These are phyloP conservation scores for Stegodyphus dumicola DNA, from an alignment of 1,140 invertebrate genomes.

Conservation along the genomic window DNA sequence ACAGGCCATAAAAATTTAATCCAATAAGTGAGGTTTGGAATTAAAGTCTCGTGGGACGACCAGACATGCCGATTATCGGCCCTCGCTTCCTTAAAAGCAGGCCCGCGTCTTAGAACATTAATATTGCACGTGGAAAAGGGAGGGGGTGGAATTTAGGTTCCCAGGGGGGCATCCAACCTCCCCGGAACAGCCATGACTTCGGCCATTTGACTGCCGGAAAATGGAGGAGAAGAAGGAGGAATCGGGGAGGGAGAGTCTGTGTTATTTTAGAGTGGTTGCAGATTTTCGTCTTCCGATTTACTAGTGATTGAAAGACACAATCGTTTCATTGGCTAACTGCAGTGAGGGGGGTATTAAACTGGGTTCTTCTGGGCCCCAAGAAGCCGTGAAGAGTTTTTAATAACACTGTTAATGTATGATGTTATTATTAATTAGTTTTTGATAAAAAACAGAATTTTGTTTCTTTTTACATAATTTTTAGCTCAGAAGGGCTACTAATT, in stretches of 20 bases:
- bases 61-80: not conserved
- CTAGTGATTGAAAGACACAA: not conserved
- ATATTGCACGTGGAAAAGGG: slow-evolving; percentile 11
- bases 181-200: slow-evolving; percentile 7
- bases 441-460: not conserved
- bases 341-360: not conserved
- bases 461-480: not conserved
- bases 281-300: not conserved
- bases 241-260: not conserved
- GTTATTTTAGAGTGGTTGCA: not conserved
- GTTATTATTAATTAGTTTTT: not conserved
- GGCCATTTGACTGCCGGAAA: slow-evolving; percentile 4
- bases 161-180: not conserved
- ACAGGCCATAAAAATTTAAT: slow-evolving; percentile 32
- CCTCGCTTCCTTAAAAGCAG: slow-evolving; percentile 8
- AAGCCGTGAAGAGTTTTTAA: not conserved
- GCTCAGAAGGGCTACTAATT: too few species aligned
- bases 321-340: not conserved
- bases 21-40: slow-evolving; percentile 28
- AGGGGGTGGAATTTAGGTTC: not conserved
- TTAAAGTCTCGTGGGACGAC: slow-evolving; percentile 3
- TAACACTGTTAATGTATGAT: not conserved
- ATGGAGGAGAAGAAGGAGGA: too few species aligned
- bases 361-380: not conserved
- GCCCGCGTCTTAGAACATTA: slow-evolving; percentile 13